Percentiles rank a stretch among this genome's conserved stretches.
These are phyloP conservation scores for Chalcosyrphus nemorum DNA, from an alignment of 2,888 invertebrate genomes.

Conservation along the genomic window DNA sequence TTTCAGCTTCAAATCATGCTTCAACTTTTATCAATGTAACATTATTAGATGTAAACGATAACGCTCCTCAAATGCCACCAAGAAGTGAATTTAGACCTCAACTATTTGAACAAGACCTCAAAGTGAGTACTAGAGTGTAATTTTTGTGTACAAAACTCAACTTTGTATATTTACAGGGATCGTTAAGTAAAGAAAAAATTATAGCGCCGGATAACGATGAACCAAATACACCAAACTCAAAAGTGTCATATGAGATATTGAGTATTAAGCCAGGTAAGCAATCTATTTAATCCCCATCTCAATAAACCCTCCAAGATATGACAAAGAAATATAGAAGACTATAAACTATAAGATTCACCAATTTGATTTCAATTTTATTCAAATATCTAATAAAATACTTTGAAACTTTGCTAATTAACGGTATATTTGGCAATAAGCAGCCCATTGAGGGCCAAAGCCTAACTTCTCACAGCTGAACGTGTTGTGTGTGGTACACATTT, in stretches of 20 bases:
- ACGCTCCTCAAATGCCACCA: conserved; percentile 83
- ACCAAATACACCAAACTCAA: conserved; percentile 83
- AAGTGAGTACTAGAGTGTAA: conserved; percentile 44
- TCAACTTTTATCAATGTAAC: conserved; percentile 80
- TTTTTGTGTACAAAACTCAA: not conserved
- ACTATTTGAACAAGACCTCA: conserved; percentile 75
- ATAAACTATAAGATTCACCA: no score
- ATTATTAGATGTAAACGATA: conserved; percentile 85
- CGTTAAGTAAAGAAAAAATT: conserved; percentile 76
- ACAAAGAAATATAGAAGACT: no score
- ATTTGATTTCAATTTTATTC: no score
- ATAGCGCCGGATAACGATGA: conserved; percentile 84
- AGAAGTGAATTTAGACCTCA: conserved; percentile 72
- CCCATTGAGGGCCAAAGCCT: no score
- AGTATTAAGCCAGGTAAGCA: conserved; percentile 77
- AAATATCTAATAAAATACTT: no score
- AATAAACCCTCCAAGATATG: no score
- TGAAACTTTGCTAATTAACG: no score
- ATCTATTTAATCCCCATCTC: not conserved
- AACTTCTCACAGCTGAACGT: no score
- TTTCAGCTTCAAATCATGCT: conserved; percentile 75
- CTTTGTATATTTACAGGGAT: conserved; percentile 43
- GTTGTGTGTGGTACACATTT: no score
- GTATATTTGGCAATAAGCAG: no score
- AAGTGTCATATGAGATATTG: conserved; percentile 83